Base-by-base conservation (phyloP, 1,140 invertebrate genomes). In the Nebria ingens region DNA sequence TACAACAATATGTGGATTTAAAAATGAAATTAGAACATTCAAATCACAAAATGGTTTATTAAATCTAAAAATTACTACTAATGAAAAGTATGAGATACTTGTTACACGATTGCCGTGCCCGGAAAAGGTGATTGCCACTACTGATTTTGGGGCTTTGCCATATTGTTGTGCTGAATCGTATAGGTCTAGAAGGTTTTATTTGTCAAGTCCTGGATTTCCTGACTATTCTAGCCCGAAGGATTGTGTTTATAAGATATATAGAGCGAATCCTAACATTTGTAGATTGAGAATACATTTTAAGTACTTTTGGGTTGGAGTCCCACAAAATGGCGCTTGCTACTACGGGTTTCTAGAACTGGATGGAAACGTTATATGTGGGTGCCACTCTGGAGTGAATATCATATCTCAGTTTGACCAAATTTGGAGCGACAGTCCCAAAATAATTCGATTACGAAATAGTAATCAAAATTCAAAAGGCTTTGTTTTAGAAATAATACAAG, bases 171-270 rank as follows among this genome's bases (percentile, higher is more conserved):
- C 58, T 9, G 68, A 65, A 13, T 58, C 62, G 15, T 78, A 76
- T 52, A 71, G 68, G 4, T 63, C 70, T 0, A 69, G 68, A 34
- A 66, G 69, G 55, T 79, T 80, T 58, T 64, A 76, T n/a, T 23
- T 82, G 0, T 60, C 71, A 2, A 79, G 74, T 70, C 79, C 79
- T 0, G 76, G 75, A 21, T 81, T 82, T 65, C 77, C 77, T 0
- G 70, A 62, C 1, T 65, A 68, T 1, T 61, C 66, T 20, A 54
- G 19, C 13, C 56, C 42, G 52, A 68, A 58, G 17, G 71, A 76
- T 23, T 81, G 79, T 53, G 57, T 65, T n/a, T 77, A 76, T 53
- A 68, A 71, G 1, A 74, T 81, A 15, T 67, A 68, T 15, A 73
- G 72, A 61, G 65, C 63, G 3, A 73, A 72, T 0, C 63, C 65